Percentiles rank a stretch among this genome's conserved stretches.
These are phyloP conservation scores for Avahi laniger DNA, from an alignment of 2,797 vertebrate species.

Conservation along the genomic window DNA sequence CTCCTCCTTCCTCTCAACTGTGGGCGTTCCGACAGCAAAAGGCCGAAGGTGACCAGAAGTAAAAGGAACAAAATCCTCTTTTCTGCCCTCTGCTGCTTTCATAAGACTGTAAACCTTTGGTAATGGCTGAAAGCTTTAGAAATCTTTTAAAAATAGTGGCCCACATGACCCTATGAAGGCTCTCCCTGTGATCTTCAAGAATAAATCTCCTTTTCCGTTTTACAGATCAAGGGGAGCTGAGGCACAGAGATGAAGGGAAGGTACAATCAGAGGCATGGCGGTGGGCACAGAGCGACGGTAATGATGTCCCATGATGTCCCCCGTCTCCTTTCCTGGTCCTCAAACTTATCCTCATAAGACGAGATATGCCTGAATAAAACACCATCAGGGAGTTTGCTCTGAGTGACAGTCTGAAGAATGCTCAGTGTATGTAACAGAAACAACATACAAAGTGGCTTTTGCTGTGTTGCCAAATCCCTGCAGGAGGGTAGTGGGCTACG, in stretches of 20 bases:
- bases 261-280: neutral
- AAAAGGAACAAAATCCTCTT: constrained; percentile 24
- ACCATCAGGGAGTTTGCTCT: neutral
- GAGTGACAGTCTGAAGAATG: neutral
- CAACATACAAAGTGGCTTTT: neutral
- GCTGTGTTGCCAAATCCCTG: neutral
- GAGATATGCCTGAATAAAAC: neutral
- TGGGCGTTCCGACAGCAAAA: constrained; percentile 63
- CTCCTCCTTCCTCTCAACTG: constrained; percentile 36
- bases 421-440: neutral
- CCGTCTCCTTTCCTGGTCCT: neutral
- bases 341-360: neutral
- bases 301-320: neutral
- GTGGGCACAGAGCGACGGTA: neutral
- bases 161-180: neutral
- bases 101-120: neutral
- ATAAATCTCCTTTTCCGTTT: constrained; percentile 28
- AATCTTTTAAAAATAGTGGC: constrained; percentile 7
- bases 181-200: constrained; percentile 34
- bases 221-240: constrained; percentile 34
- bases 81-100: constrained; percentile 5
- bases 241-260: constrained; percentile 32
- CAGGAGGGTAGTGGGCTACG: neutral
- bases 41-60: constrained; percentile 43
- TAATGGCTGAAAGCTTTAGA: constrained; percentile 18